Evolutionary conservation across 2,888 invertebrate species (phyloP).

Genomic region (Mythimna albipuncta): DNA sequence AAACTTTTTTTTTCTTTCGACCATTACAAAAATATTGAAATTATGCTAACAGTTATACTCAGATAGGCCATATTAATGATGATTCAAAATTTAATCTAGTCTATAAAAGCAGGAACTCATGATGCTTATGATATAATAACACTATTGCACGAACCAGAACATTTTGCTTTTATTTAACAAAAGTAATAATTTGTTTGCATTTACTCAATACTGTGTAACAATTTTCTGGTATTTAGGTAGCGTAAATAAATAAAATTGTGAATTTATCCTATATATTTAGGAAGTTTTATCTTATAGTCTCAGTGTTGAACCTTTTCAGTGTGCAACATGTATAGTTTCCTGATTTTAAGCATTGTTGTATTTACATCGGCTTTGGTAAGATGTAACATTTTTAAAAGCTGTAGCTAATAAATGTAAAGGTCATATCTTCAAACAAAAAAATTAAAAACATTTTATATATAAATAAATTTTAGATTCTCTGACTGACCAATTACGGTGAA

Average conservation of each 20-base stretch:
- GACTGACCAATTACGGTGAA: no score
- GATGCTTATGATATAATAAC: no score
- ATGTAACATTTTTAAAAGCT: neutral
- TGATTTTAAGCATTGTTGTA: constrained; percentile 24
- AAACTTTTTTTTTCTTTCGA: no score
- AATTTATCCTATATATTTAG: constrained; percentile 6
- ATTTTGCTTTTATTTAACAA: neutral
- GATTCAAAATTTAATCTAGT: no score
- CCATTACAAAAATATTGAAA: no score
- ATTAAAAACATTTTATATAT: no score
- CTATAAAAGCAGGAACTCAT: no score
- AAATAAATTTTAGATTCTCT: no score
- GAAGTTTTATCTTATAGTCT: neutral
- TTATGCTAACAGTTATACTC: no score
- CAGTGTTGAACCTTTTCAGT: constrained; percentile 5
- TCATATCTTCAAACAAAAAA: no score
- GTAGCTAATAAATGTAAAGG: no score
- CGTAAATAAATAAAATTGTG: constrained; percentile 14
- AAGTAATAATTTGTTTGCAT: constrained; percentile 6
- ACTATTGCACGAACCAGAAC: neutral
- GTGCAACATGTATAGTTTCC: constrained; percentile 54
- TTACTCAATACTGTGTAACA: constrained; percentile 25
- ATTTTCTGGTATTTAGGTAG: constrained; percentile 66
- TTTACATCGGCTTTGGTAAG: constrained; percentile 42
- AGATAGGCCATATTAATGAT: no score